These are phyloP conservation scores for Vipera ursinii DNA, from an alignment of 2,797 vertebrate genomes.

Conservation along the genomic window DNA sequence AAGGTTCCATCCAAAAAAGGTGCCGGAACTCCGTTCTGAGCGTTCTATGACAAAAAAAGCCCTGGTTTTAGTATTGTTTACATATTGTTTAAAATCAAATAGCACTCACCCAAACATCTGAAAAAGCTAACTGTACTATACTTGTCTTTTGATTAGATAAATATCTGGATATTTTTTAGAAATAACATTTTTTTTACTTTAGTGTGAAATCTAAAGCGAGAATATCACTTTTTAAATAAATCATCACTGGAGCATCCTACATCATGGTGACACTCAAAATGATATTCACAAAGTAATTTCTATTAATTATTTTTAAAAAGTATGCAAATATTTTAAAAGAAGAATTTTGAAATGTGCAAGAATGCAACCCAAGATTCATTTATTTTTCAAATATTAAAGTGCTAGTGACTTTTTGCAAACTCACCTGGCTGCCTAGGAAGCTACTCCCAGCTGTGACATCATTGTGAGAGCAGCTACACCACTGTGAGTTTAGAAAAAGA, in stretches of 20 bases:
- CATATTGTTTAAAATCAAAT: neutral
- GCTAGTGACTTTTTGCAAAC: neutral
- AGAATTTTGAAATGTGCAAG: neutral
- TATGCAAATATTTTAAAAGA: neutral
- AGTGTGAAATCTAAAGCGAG: constrained; percentile 35
- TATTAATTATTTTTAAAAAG: neutral
- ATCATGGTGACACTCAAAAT: constrained; percentile 59
- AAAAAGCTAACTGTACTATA: neutral
- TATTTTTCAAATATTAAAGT: neutral
- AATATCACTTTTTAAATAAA: constrained; percentile 49
- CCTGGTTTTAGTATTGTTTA: neutral
- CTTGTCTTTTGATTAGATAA: constrained; percentile 9
- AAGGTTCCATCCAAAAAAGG: no score
- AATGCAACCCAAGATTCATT: neutral
- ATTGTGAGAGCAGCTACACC: neutral
- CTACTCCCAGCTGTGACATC: neutral
- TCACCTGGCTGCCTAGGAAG: neutral
- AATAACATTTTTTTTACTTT: constrained; percentile 31
- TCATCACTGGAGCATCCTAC: constrained; percentile 38
- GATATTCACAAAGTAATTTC: constrained; percentile 45
- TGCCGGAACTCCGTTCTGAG: no score
- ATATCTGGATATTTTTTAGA: constrained; percentile 11
- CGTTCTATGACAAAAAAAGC: no score
- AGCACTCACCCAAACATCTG: constrained; percentile 1
- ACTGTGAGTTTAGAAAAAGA: neutral